Base-by-base conservation (phyloP, 2,888 invertebrate genomes). In the Tachina lurida region DNA sequence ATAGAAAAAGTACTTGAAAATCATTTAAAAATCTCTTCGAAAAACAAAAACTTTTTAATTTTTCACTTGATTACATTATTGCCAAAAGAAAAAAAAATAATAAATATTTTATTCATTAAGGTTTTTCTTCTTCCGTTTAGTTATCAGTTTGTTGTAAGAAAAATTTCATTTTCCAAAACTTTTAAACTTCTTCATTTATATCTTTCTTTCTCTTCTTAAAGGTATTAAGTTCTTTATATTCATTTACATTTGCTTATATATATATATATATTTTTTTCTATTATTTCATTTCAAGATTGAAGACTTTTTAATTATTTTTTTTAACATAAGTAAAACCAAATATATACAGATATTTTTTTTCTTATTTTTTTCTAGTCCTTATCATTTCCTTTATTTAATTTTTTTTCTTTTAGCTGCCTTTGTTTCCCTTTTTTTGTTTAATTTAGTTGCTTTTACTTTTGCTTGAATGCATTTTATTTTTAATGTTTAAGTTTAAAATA, bases 221-320 rank as follows among this genome's bases (percentile, higher is more conserved):
- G 79, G 75, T 67, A 70, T 67, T 67, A 71, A 82, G 12, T 71
- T 75, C 68, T 75, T 86, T 79, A 56, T 71, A 79, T 78, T 83
- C 82, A 86, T 82, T 85, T 75, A 58, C 78, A 85, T 83, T 83
- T 70, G 54, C 73, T 65, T 70, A 79, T 31, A 22, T 70, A 78
- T 63, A 76, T 70, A 79, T 31, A 22, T 70, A 78, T 63, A 76
- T 62, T 83, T 52, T 22, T 70, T 10, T 45, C 49, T 47, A 52
- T 63, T 70, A 58, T 79, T 65, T 19, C 13, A 45, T 71, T 77
- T 84, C 58, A 84, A 87, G 85, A 87, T 87, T 84, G 85, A 86
- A 87, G 87, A 88, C 84, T 87, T 88, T 88, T 88, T 88, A 88
- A 87, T 88, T 88, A 87, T 88, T 86, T 79, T 80, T 63, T 78